Evolutionary conservation across 1,140 invertebrate genomes (phyloP).

Genomic region (Apis dorsata): DNA sequence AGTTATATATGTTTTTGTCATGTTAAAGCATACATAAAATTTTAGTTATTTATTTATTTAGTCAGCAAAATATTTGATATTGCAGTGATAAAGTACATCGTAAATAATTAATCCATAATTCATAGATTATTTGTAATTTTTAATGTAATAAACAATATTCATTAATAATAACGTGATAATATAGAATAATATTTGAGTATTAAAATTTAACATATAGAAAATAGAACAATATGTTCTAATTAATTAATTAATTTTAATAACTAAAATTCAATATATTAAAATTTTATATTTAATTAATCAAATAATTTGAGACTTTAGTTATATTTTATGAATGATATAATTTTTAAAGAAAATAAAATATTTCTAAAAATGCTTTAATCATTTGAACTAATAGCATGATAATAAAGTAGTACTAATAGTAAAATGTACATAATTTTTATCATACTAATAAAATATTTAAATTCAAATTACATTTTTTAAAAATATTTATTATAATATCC

Average conservation of each 20-base stretch:
- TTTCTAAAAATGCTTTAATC: neutral
- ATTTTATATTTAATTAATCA: slow-evolving; percentile 15
- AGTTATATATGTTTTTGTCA: neutral
- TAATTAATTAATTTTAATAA: neutral
- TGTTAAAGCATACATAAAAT: neutral
- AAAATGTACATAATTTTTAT: slow-evolving; percentile 33
- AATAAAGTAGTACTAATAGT: neutral
- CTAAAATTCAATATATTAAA: neutral
- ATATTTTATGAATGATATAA: slow-evolving; percentile 25
- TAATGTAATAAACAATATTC: neutral
- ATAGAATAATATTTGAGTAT: slow-evolving; percentile 29
- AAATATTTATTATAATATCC: slow-evolving; percentile 53
- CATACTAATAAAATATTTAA: slow-evolving; percentile 19
- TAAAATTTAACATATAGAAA: slow-evolving; percentile 15
- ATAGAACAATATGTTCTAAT: slow-evolving; percentile 23
- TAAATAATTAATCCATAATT: slow-evolving; percentile 2
- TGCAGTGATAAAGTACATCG: neutral
- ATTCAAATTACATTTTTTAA: slow-evolving; percentile 20
- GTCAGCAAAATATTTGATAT: slow-evolving; percentile 10
- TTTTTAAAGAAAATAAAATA: slow-evolving; percentile 4
- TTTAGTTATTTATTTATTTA: neutral
- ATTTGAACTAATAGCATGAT: neutral
- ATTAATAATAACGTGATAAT: neutral
- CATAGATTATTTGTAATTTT: neutral
- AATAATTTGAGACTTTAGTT: slow-evolving; percentile 13